Evolutionary conservation across 2,113 vertebrate species (phyloP).

Genomic region (Pluvialis apricaria): DNA sequence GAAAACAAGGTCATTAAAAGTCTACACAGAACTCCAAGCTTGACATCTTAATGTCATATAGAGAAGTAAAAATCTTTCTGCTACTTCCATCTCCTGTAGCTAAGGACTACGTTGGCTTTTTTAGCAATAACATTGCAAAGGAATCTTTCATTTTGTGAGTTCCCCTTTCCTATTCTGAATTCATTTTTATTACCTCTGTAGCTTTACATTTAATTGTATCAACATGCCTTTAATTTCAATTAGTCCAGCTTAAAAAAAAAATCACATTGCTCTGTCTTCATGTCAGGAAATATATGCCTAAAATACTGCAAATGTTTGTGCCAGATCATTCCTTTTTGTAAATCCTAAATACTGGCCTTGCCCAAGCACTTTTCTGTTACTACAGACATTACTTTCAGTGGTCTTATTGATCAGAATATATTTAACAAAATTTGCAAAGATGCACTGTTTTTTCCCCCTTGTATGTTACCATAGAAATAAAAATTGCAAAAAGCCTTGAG

Average conservation of each 20-base stretch:
- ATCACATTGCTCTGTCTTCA: neutral
- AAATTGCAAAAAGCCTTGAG: neutral
- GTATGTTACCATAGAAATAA: neutral
- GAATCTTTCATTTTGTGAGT: neutral
- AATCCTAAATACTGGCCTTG: neutral
- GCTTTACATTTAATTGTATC: neutral
- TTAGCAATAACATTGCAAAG: neutral
- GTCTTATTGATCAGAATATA: neutral
- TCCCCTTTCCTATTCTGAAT: neutral
- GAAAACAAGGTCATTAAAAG: neutral
- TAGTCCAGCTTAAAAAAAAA: neutral
- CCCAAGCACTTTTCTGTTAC: neutral
- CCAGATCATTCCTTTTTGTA: neutral
- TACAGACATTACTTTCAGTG: neutral
- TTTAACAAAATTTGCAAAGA: neutral
- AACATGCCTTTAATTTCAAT: neutral
- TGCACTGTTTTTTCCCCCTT: accelerated
- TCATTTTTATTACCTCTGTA: neutral
- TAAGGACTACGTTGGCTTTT: neutral
- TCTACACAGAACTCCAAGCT: neutral
- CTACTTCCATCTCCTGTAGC: neutral
- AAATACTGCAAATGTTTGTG: neutral
- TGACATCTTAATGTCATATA: neutral
- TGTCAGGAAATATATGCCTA: neutral
- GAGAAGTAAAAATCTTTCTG: neutral